These are phyloP conservation scores for Lophochroa leadbeateri DNA, from an alignment of 2,113 vertebrate species.

Conservation along the genomic window DNA sequence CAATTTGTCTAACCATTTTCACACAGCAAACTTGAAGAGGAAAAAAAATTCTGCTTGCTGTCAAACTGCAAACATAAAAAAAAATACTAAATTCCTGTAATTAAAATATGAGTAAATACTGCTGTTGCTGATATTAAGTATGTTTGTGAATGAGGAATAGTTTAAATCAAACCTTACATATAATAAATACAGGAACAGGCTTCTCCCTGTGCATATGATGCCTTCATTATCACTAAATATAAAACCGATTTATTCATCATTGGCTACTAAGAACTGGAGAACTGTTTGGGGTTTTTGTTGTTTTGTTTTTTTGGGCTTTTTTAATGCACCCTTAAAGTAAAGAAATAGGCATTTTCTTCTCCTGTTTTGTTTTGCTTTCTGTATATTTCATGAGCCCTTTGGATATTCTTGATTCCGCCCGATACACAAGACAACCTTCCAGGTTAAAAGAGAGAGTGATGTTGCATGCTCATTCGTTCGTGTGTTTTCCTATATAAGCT, in stretches of 20 bases:
- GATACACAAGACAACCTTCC: not conserved
- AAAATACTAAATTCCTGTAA: slow-evolving; percentile 49
- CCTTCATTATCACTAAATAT: not conserved
- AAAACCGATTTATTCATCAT: not conserved
- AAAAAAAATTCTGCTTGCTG: not conserved
- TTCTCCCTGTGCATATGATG: slow-evolving; percentile 17
- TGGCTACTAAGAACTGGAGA: not conserved
- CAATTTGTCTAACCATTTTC: slow-evolving; percentile 52
- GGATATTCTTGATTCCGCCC: not conserved
- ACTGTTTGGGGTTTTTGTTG: not conserved
- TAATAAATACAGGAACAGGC: not conserved
- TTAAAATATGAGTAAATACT: slow-evolving; percentile 60
- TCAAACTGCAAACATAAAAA: slow-evolving; percentile 40
- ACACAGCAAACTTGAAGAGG: slow-evolving; percentile 29
- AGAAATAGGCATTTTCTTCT: not conserved
- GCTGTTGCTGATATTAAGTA: slow-evolving; percentile 24
- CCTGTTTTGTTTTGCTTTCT: not conserved
- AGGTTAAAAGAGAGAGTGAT: not conserved
- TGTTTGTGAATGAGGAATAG: not conserved
- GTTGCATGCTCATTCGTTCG: not conserved
- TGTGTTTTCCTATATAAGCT: not conserved
- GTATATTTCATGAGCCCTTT: not conserved
- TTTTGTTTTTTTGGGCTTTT: not conserved
- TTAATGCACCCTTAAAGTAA: not conserved
- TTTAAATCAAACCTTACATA: slow-evolving; percentile 22